phyloP scores from a whole-genome alignment of 1,140 invertebrate species.

The Eupristina koningsbergeri region DNA sequence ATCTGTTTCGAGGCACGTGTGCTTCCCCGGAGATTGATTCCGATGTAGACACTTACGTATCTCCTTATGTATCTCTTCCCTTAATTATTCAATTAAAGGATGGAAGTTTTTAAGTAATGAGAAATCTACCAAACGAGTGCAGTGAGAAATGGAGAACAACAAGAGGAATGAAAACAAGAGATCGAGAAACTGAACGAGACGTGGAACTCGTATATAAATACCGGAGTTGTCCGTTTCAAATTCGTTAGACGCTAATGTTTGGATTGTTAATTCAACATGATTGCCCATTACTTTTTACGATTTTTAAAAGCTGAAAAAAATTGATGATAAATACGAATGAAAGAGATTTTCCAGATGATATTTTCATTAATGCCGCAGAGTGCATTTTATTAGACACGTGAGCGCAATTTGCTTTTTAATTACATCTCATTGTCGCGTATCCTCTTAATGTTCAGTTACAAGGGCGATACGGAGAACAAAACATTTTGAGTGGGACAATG shows the following conservation, averaged over 20 bases:
- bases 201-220: neutral
- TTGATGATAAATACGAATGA: no score
- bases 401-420: slow-evolving; percentile 1
- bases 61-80: neutral
- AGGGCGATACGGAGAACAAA: slow-evolving; percentile 23
- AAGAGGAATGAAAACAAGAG: neutral
- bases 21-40: neutral
- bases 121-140: neutral
- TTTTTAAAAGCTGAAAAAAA: no score
- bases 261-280: no score
- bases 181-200: neutral
- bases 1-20: neutral
- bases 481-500: slow-evolving; percentile 54
- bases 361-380: slow-evolving; percentile 38
- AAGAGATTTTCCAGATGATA: no score
- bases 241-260: no score
- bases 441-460: neutral
- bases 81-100: slow-evolving; percentile 38
- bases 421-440: slow-evolving; percentile 2
- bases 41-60: neutral
- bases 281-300: no score
- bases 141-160: neutral
- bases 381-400: slow-evolving; percentile 41
- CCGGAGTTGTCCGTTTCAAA: no score
- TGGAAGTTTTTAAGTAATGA: slow-evolving; percentile 9